Evolutionary conservation across 92 coral and sea anemone genomes (phyloP).

Genomic region (Parazoanthus swiftii): DNA sequence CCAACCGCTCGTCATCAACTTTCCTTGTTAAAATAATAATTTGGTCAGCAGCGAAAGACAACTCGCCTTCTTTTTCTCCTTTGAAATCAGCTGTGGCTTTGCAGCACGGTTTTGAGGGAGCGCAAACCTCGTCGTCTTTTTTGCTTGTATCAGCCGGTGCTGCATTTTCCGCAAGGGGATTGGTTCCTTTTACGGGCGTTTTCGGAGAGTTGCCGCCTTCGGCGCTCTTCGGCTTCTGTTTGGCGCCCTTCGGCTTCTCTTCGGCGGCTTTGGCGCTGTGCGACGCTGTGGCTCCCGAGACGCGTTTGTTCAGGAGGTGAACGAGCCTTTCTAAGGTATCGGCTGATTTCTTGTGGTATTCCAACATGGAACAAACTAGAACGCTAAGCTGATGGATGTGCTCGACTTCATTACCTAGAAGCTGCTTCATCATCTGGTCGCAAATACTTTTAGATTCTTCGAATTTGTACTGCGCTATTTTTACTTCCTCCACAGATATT

Average conservation of each 20-base stretch:
- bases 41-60: slow-evolving; percentile 69
- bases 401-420: slow-evolving; percentile 75
- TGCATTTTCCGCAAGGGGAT: slow-evolving; percentile 81
- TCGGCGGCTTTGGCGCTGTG: slow-evolving; percentile 48
- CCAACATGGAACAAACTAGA: slow-evolving; percentile 75
- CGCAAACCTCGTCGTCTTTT: slow-evolving; percentile 7
- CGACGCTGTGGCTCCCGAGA: slow-evolving; percentile 56
- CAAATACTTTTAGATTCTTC: slow-evolving; percentile 79
- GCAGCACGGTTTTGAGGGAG: slow-evolving; percentile 69
- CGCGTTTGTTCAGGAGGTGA: slow-evolving; percentile 71
- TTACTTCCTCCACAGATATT: slow-evolving; percentile 73
- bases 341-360: slow-evolving; percentile 82
- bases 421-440: slow-evolving; percentile 61
- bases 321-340: slow-evolving; percentile 78
- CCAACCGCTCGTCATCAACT: slow-evolving; percentile 61
- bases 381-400: slow-evolving; percentile 81
- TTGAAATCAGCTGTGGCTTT: slow-evolving; percentile 71
- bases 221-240: slow-evolving; percentile 34
- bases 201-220: slow-evolving; percentile 24
- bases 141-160: slow-evolving; percentile 24
- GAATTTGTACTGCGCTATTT: slow-evolving; percentile 80
- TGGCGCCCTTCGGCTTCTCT: slow-evolving; percentile 33
- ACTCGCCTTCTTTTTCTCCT: slow-evolving; percentile 71
- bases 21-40: slow-evolving; percentile 65
- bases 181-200: slow-evolving; percentile 73